Evolutionary conservation across 2,113 vertebrate species (phyloP).

Genomic region (Pseudorhombus dupliciocellatus): DNA sequence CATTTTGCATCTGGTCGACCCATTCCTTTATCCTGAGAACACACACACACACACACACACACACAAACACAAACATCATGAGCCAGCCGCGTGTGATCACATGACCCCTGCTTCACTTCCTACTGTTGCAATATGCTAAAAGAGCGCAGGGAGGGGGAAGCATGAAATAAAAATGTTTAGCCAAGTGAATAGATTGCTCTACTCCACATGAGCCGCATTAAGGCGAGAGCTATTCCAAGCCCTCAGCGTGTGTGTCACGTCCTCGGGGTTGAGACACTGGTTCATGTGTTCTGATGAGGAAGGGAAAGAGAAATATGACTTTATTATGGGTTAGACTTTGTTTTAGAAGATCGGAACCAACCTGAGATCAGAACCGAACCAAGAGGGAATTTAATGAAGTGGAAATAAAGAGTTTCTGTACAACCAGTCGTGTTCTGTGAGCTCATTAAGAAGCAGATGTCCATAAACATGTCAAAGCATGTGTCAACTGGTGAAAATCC

Average conservation of each 20-base stretch:
- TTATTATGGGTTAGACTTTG: conserved; percentile 9
- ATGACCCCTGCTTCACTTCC: conserved; percentile 14
- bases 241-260: conserved; percentile 33
- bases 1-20: conserved; percentile 96
- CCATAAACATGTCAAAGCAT: background rate
- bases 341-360: background rate
- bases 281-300: conserved; percentile 36
- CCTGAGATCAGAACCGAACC: background rate
- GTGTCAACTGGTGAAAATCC: conserved; percentile 22
- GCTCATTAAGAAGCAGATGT: background rate
- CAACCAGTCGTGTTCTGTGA: background rate
- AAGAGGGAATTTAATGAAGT: too few species aligned
- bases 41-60: too few species aligned
- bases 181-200: conserved; percentile 38
- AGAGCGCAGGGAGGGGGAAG: conserved; percentile 18
- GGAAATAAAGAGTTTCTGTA: background rate
- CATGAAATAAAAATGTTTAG: conserved; percentile 54
- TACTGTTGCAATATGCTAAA: conserved; percentile 39
- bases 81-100: background rate
- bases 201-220: conserved; percentile 45
- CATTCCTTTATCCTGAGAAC: conserved; percentile 89
- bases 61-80: too few species aligned
- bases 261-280: conserved; percentile 29
- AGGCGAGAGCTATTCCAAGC: conserved; percentile 46
- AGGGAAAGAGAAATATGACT: background rate